Evolutionary conservation across 2,888 invertebrate genomes (phyloP).

Genomic region (Hartigia nigra): DNA sequence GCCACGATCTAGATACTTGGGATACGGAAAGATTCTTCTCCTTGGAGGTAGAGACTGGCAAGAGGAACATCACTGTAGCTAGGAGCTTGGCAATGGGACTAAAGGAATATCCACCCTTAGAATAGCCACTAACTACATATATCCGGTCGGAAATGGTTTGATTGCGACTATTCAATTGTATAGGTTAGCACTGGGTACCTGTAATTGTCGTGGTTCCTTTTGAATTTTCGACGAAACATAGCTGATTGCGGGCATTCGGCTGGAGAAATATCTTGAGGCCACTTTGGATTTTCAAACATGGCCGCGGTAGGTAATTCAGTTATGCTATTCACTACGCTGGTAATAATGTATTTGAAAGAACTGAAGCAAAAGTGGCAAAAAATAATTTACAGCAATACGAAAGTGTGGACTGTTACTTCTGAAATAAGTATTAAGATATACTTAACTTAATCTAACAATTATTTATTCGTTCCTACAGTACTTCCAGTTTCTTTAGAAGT

Average conservation of each 20-base stretch:
- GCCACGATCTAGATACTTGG: conserved; percentile 25
- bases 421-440: not conserved
- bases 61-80: not conserved
- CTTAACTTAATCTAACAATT: not conserved
- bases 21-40: not conserved
- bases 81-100: not conserved
- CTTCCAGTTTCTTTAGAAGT: not conserved
- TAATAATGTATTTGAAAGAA: not conserved
- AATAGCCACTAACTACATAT: not conserved
- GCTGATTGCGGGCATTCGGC: not conserved
- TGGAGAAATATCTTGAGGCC: not conserved
- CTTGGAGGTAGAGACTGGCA: not conserved
- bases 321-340: not conserved
- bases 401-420: not conserved
- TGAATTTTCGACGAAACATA: not conserved
- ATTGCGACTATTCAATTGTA: not conserved
- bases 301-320: not conserved
- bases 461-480: not conserved
- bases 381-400: not conserved
- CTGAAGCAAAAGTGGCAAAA: not conserved
- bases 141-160: not conserved
- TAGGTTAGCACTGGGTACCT: not conserved
- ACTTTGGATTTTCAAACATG: not conserved
- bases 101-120: not conserved
- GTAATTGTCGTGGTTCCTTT: not conserved